phyloP scores from a whole-genome alignment of 2,797 vertebrate genomes.

The Chaetophractus vellerosus region DNA sequence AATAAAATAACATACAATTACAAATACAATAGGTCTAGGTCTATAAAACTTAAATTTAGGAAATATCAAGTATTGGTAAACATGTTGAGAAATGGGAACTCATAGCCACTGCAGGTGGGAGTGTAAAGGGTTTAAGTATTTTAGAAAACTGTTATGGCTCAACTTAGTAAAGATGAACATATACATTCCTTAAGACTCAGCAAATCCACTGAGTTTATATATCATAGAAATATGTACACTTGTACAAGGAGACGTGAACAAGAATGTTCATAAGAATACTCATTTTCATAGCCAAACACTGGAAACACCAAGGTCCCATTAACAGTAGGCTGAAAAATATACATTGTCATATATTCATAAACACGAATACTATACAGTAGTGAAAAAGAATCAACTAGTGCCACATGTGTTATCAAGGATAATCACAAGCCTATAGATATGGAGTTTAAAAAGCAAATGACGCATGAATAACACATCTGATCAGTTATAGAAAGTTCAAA shows the following conservation, averaged over 20 bases:
- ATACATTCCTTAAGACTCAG: not conserved
- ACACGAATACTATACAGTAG: not conserved
- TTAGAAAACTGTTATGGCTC: no score
- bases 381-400: conserved; percentile 9
- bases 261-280: no score
- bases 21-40: not conserved
- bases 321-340: no score
- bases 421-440: not conserved
- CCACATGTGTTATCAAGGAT: not conserved
- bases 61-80: not conserved
- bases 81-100: not conserved
- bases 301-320: no score
- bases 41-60: no score
- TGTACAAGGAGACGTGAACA: no score
- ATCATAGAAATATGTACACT: no score
- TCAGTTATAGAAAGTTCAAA: conserved; percentile 40
- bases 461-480: not conserved
- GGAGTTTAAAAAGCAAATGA: conserved; percentile 28
- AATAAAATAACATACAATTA: not conserved
- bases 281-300: no score
- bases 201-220: no score
- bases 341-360: not conserved
- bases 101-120: no score
- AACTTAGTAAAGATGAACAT: not conserved
- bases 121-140: no score